These are phyloP conservation scores for Leptocoma aspasia DNA, from an alignment of 2,113 vertebrate species.

Conservation along the genomic window DNA sequence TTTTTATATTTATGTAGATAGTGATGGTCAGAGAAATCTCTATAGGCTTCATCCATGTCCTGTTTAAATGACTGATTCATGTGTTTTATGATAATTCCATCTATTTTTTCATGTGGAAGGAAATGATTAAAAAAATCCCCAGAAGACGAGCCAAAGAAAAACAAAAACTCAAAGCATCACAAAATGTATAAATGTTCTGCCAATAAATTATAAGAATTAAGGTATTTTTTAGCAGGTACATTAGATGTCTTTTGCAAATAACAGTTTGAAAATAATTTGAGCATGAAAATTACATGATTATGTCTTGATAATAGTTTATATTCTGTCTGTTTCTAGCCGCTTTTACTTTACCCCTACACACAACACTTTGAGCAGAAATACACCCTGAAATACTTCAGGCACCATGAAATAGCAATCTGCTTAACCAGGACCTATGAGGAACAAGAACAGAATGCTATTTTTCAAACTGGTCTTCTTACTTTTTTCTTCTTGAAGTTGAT, in stretches of 20 bases:
- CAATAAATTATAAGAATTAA: neutral
- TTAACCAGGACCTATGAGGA: neutral
- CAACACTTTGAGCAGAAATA: neutral
- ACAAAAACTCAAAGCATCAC: neutral
- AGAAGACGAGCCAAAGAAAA: neutral
- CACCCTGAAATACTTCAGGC: neutral
- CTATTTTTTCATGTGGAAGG: neutral
- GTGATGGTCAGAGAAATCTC: neutral
- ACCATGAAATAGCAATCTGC: neutral
- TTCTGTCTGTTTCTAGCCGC: neutral
- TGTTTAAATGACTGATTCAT: neutral
- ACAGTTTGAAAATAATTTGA: neutral
- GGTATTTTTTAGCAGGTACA: neutral
- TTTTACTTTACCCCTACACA: neutral
- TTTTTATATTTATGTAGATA: neutral
- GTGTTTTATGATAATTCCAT: neutral
- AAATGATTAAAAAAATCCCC: neutral
- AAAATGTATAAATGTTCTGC: neutral
- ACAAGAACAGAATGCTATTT: neutral
- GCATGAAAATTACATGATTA: neutral
- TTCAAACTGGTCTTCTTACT: neutral
- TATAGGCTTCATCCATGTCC: neutral
- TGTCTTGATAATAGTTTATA: neutral
- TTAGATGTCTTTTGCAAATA: neutral
- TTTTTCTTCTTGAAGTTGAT: neutral